Evolutionary conservation across 2,888 invertebrate species (phyloP).

Genomic region (Lepidochrysops patricia): DNA sequence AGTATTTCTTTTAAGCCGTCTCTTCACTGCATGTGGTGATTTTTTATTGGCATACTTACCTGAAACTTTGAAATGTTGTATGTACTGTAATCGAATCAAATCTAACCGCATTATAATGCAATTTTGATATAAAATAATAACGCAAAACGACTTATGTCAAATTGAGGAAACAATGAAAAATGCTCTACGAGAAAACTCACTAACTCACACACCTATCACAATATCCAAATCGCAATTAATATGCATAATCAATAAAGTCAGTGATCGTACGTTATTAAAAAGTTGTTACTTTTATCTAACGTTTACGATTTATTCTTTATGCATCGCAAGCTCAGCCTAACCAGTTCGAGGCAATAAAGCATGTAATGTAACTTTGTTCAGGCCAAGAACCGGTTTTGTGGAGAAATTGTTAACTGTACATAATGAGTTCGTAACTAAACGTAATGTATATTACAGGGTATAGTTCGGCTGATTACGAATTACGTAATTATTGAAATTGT

Average conservation of each 20-base stretch:
- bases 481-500: conserved; percentile 19
- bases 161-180: too few relatives aligned
- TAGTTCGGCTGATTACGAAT: conserved; percentile 15
- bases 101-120: too few relatives aligned
- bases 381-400: conserved; percentile 58
- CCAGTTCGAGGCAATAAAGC: conserved; percentile 46
- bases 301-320: conserved; percentile 15
- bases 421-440: conserved; percentile 62
- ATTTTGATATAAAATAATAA: too few relatives aligned
- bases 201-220: too few relatives aligned
- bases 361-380: conserved; percentile 49
- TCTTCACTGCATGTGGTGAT: too few relatives aligned
- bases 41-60: too few relatives aligned
- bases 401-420: conserved; percentile 69
- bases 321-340: conserved; percentile 28
- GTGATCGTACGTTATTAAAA: background rate
- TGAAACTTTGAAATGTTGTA: too few relatives aligned
- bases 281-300: background rate
- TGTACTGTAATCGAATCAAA: too few relatives aligned
- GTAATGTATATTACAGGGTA: conserved; percentile 28
- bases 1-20: too few relatives aligned
- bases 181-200: too few relatives aligned
- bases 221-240: background rate
- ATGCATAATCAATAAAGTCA: background rate
- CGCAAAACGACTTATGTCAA: too few relatives aligned